phyloP scores from a whole-genome alignment of 37 sponge, comb jelly and placozoan species.

The Hexactinellida sp. region DNA sequence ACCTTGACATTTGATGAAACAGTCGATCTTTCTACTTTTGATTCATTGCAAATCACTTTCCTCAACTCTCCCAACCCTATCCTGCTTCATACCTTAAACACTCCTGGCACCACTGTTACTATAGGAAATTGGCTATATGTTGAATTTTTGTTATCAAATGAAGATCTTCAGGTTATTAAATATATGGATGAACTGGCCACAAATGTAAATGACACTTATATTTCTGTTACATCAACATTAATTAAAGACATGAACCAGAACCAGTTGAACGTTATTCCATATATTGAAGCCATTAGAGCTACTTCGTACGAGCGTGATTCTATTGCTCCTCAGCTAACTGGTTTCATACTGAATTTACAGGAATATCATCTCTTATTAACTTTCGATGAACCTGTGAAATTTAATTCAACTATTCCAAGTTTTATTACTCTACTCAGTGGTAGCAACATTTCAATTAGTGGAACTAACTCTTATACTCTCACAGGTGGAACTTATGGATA shows the following conservation, averaged over 20 bases:
- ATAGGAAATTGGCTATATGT: conserved; percentile 54
- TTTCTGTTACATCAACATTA: conserved; percentile 33
- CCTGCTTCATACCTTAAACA: conserved; percentile 21
- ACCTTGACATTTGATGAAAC: conserved; percentile 79
- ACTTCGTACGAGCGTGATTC: conserved; percentile 40
- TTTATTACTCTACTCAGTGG: conserved; percentile 45
- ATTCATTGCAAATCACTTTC: conserved; percentile 40
- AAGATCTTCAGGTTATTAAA: conserved; percentile 47
- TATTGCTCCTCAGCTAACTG: conserved; percentile 36
- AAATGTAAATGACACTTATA: conserved; percentile 43
- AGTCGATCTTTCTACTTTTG: conserved; percentile 26
- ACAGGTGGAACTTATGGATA: conserved; percentile 57
- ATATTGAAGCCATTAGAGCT: conserved; percentile 22
- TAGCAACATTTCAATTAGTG: conserved; percentile 19
- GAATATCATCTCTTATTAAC: conserved; percentile 45
- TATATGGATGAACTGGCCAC: conserved; percentile 51
- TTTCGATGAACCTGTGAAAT: conserved; percentile 70
- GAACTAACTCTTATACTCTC: conserved; percentile 30
- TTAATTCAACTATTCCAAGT: conserved; percentile 33
- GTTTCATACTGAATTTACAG: conserved; percentile 43
- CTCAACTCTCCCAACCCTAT: conserved; percentile 43
- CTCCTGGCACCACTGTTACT: conserved; percentile 5
- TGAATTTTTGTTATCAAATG: conserved; percentile 33
- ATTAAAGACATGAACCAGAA: conserved; percentile 52
- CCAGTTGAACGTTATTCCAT: conserved; percentile 18